A percentile compares a stretch with the other conserved stretches of the same genome.
phyloP scores from a whole-genome alignment of 2,797 vertebrate species.

The Iguana delicatissima region DNA sequence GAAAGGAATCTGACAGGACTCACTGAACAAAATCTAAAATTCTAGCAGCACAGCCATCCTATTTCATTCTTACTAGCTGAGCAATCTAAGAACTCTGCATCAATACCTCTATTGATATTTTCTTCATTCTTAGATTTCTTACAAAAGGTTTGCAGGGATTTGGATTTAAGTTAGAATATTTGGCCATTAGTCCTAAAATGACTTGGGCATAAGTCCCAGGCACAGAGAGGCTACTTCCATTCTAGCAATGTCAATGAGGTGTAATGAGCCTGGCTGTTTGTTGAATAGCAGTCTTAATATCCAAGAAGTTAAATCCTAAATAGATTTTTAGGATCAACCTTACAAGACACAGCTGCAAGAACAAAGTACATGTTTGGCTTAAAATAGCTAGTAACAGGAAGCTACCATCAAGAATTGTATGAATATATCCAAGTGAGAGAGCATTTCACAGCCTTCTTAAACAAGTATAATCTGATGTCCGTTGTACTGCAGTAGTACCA shows the following conservation, averaged over 20 bases:
- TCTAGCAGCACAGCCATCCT: not conserved
- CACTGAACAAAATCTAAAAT: no score
- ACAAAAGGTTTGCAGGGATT: not conserved
- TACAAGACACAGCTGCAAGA: not conserved
- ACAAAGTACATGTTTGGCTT: not conserved
- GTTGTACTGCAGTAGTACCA: not conserved
- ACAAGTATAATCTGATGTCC: not conserved
- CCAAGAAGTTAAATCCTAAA: slow-evolving; percentile 8
- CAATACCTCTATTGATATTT: not conserved
- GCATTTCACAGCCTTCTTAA: not conserved
- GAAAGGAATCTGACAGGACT: not conserved
- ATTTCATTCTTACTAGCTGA: not conserved
- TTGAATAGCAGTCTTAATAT: not conserved
- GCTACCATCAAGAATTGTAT: not conserved
- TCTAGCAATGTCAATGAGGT: not conserved
- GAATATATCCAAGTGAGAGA: not conserved
- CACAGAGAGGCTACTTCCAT: not conserved
- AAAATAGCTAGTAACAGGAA: not conserved
- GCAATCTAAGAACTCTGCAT: not conserved
- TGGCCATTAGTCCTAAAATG: not conserved
- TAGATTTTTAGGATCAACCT: not conserved
- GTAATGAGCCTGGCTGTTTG: not conserved
- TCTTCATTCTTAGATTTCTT: not conserved
- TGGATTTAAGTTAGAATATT: not conserved
- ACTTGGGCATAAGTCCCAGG: not conserved